Percentiles rank a stretch among this genome's conserved stretches.
phyloP scores from a whole-genome alignment of 2,113 vertebrate species.

The Ivindomyrus marchei region DNA sequence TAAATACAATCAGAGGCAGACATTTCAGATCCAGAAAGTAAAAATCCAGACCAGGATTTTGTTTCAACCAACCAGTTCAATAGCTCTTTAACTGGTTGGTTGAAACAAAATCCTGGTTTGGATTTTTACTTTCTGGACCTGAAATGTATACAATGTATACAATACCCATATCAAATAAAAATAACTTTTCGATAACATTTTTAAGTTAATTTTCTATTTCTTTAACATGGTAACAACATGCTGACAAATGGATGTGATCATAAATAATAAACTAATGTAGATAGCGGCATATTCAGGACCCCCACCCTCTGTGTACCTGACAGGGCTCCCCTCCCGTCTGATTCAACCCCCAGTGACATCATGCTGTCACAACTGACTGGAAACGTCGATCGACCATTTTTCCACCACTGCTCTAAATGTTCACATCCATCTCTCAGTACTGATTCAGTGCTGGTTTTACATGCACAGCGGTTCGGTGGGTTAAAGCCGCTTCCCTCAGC shows the following conservation, averaged over 20 bases:
- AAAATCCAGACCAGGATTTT: too few relatives aligned
- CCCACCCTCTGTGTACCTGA: background rate
- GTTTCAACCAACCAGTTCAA: too few relatives aligned
- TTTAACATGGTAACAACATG: background rate
- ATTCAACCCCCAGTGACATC: background rate
- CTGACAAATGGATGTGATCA: too few relatives aligned
- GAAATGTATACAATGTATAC: background rate
- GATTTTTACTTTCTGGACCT: too few relatives aligned
- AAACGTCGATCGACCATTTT: background rate
- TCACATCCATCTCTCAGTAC: background rate
- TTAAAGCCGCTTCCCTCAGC: background rate
- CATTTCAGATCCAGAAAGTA: too few relatives aligned
- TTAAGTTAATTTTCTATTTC: background rate
- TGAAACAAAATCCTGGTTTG: too few relatives aligned
- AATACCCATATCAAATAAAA: background rate
- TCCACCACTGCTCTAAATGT: background rate
- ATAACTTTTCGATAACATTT: background rate
- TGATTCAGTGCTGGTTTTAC: background rate
- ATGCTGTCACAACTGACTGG: background rate
- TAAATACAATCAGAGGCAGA: background rate
- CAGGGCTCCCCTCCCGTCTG: background rate
- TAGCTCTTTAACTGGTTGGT: too few relatives aligned
- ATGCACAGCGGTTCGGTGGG: background rate
- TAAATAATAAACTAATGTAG: background rate
- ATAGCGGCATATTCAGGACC: background rate